Evolutionary conservation across 2,888 invertebrate species (phyloP), one percentile per base, ranked within the genome.

Genomic region (Lithophane leautieri): DNA sequence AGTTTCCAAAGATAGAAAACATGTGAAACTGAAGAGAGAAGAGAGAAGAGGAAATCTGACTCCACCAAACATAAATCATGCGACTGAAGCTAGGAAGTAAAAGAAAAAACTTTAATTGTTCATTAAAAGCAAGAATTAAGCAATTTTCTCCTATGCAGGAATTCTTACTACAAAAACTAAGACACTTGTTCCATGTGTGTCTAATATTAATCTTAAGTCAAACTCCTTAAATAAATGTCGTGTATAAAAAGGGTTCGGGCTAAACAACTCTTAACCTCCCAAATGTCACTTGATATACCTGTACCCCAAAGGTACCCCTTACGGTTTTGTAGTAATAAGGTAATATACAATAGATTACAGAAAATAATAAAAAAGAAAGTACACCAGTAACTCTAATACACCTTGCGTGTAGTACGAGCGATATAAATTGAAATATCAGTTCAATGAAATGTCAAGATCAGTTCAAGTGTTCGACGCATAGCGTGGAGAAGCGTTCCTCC

Each of bases 381-480:
- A 73, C 56, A 28, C 40, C 14, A 66, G 47, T 62, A 56, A 44
- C n/a, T 83, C 50, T 82, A 73, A 73, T 73, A 52, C 73, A 82
- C 80, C 70, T 83, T 86, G 88, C 85, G 71, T 85, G 85, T 71
- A n/a, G 73, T 58, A 58, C 8, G 16, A 71, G 82, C 81, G 75
- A 89, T 88, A 86, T 84, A 86, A 88, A 91, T 91, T 89, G 82
- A 89, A 93, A 92, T 90, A 91, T 90, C 89, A 88, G 83, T 83
- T 85, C 81, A 81, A 86, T 87, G 83, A 93, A 94, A 95, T 95
- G 95, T 95, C 95, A 95, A 94, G 94, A 94, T 93, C 94, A 94
- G 88, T 89, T 87, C 88, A 89, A 84, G 83, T 89, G 82, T 82
- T 84, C 86, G 83, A 88, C 86, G 88, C 87, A 88, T 50, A 87